Conservation (phyloP, 2,797 vertebrate genomes). For the Triplophysa bombifrons region DNA sequence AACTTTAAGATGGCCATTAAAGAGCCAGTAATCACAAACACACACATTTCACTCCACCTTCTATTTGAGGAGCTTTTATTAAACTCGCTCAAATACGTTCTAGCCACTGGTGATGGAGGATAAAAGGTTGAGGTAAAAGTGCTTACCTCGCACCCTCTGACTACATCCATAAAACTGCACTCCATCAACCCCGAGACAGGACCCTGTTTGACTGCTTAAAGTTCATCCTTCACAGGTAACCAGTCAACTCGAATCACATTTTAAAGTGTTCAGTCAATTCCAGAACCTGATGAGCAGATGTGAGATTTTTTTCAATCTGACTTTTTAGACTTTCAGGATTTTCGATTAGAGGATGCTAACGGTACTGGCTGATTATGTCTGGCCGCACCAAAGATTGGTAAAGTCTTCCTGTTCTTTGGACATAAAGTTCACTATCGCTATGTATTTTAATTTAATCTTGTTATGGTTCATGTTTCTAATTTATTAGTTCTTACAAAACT, state of each 20-base stretch:
- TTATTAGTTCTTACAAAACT: no score
- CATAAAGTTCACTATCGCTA: not conserved
- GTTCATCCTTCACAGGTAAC: slow-evolving; percentile 22
- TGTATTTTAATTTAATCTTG: no score
- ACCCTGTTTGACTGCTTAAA: slow-evolving; percentile 29
- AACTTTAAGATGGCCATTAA: slow-evolving; percentile 30
- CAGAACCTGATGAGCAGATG: slow-evolving; percentile 10
- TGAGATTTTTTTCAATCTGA: not conserved
- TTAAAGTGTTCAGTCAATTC: slow-evolving; percentile 30
- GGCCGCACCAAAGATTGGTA: not conserved
- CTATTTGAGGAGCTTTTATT: slow-evolving; percentile 35
- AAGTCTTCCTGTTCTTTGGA: not conserved
- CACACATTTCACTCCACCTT: slow-evolving; percentile 31
- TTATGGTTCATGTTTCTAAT: no score
- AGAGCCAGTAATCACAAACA: slow-evolving; percentile 47
- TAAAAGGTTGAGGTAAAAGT: slow-evolving; percentile 61
- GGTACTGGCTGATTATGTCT: not conserved
- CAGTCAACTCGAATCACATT: slow-evolving; percentile 7
- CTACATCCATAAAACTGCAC: slow-evolving; percentile 62
- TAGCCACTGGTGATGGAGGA: slow-evolving; percentile 49
- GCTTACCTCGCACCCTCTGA: slow-evolving; percentile 68
- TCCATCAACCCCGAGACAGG: slow-evolving; percentile 65
- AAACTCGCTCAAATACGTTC: slow-evolving; percentile 40
- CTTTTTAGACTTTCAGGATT: not conserved
- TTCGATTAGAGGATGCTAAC: slow-evolving; percentile 4